Conservation (phyloP, 2,888 invertebrate genomes). For the Tetranychus truncatus region DNA sequence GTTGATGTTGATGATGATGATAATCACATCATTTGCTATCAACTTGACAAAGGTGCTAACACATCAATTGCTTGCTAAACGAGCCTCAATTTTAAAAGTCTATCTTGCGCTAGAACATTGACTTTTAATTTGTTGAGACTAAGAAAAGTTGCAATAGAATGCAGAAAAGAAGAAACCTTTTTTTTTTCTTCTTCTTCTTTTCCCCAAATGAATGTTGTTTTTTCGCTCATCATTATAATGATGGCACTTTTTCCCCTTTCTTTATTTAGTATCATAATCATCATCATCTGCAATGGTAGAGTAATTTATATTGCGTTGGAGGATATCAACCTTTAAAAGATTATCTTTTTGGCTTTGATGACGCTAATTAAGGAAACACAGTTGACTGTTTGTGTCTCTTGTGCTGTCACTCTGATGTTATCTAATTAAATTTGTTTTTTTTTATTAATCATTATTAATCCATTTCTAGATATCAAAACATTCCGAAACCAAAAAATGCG, state of each 20-base stretch:
- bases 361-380: background rate
- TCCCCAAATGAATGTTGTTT: background rate
- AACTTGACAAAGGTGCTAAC: background rate
- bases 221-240: background rate
- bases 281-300: background rate
- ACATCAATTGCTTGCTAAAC: background rate
- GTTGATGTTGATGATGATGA: background rate
- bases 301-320: conserved; percentile 1
- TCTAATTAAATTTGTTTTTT: too few relatives aligned
- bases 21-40: background rate
- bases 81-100: background rate
- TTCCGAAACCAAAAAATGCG: too few relatives aligned
- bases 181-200: too few relatives aligned
- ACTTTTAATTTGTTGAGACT: background rate
- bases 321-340: background rate
- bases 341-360: background rate
- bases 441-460: too few relatives aligned
- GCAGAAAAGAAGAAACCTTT: too few relatives aligned
- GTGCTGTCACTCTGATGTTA: too few relatives aligned
- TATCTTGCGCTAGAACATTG: background rate
- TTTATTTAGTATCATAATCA: background rate
- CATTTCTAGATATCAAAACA: too few relatives aligned
- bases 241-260: too few relatives aligned
- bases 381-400: background rate
- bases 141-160: background rate